Base-by-base conservation (phyloP, 2,888 invertebrate species). In the Esperia sulphurella region DNA sequence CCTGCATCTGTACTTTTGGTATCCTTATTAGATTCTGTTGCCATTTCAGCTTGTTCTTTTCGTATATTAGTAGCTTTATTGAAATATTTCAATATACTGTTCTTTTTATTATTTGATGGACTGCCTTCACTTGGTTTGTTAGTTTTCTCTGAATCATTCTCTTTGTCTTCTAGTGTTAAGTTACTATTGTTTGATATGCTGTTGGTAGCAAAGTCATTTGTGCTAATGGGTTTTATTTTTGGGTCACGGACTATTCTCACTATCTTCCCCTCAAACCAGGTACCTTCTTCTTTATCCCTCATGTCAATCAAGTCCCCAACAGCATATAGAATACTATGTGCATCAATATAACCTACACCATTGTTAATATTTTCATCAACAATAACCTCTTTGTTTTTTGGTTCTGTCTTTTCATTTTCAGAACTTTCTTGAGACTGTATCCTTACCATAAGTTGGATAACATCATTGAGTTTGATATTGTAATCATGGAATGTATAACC, bases 401-500 rank as follows among this genome's bases (percentile, higher is more conserved):
- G 21, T 44, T 61, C 46, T 30, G n/a, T 3, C 5, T 46, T 54
- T 14, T 58, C 50, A 3, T 52, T 50, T 10, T 53, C 57, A 0
- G 47, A 53, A 45, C 35, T 58, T 7, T 59, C 54, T n/a, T 58
- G 55, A 0, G 71, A 59, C 46, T 77, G 67, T 3, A 67, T 54
- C 52, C 72, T 85, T 13, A 92, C 80, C 85, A 93, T 91, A 14
- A 95, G 80, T 66, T 95, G 94, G 42, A 96, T 92, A 13, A 95
- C 93, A 75, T 95, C 94, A 78, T 95, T 95, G 9, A 94, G 78
- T 51, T 93, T 93, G 10, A 96, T 92, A 63, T 92, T 92, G 68
- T 96, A 96, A 73, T 96, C 95, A 72, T 94, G 93, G 54, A 96
- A 82, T 47, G 92, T 92, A 62, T 94, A 93, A 0, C 92, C 93